Base-by-base conservation (phyloP, 2,888 invertebrate genomes). In the Cephus spinipes region DNA sequence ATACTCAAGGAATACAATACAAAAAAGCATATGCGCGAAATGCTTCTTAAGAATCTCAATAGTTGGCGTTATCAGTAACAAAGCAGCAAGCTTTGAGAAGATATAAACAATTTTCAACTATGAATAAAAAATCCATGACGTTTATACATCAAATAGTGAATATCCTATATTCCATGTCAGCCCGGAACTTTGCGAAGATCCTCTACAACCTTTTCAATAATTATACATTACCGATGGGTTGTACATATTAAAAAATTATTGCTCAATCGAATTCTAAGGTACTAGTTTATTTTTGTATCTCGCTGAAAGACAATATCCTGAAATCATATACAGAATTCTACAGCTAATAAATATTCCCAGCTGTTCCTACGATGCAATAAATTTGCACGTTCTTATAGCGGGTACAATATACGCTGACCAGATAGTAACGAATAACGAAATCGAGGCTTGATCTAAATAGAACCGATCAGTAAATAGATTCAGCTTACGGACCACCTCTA, bases 391-490 rank as follows among this genome's bases (percentile, higher is more conserved):
- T 23, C 55, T 55, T 23, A 9, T 23, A 23, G 55, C 55, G 23
- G 23, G 71, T 71, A 71, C 75, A 75, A 78, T 78, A 75, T 76
- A 75, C 78, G 75, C 75, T 68, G 78, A 75, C 68, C 75, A 69
- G 78, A 75, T 78, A 78, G 78, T 78, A 78, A 78, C 68, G 79
- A 84, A 83, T 86, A 86, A 87, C 84, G 86, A 86, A 86, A 90
- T 89, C 89, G 88, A 85, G 89, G 87, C 86, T 87, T 88, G 89
- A 87, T 90, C 89, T 85, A 91, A 91, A 91, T 91, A 91, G 90
- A 91, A 15, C 90, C 88, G 89, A 91, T 90, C 89, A 90, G 90
- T 88, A 91, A 91, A 91, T 91, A 91, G 91, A 91, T 87, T 88
- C 86, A 89, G 90, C 87, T 83, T 87, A 83, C 83, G 84, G 80